Conservation (phyloP, 2,797 vertebrate species). For the Taenioides sp. region DNA sequence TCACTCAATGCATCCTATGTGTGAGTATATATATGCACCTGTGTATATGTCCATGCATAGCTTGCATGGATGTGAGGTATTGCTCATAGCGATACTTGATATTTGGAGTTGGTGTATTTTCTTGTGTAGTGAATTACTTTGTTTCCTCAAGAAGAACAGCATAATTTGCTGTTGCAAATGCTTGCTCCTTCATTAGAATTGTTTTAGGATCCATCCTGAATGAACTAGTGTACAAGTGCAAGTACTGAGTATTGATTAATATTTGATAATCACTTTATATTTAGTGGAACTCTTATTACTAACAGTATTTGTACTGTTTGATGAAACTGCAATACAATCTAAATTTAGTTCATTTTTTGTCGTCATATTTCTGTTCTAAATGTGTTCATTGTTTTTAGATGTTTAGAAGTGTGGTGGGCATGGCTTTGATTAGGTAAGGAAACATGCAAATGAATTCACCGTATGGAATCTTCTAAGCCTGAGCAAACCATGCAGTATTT, state of each 20-base stretch:
- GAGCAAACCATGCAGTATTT: slow-evolving; percentile 98
- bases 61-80: slow-evolving; percentile 78
- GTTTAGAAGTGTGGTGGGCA: slow-evolving; percentile 90
- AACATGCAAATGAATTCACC: slow-evolving; percentile 86
- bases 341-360: slow-evolving; percentile 81
- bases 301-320: slow-evolving; percentile 92
- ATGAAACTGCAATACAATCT: slow-evolving; percentile 95
- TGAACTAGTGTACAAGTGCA: slow-evolving; percentile 90
- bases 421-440: slow-evolving; percentile 90
- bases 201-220: slow-evolving; percentile 76
- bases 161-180: slow-evolving; percentile 89
- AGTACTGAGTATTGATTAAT: slow-evolving; percentile 90
- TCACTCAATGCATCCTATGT: slow-evolving; percentile 87
- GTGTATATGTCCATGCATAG: slow-evolving; percentile 78
- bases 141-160: slow-evolving; percentile 84
- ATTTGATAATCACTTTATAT: slow-evolving; percentile 93
- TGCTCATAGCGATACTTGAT: slow-evolving; percentile 85
- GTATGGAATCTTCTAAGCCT: slow-evolving; percentile 92
- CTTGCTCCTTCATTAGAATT: slow-evolving; percentile 81
- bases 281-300: slow-evolving; percentile 85
- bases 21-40: slow-evolving; percentile 74
- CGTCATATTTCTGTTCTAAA: slow-evolving; percentile 65
- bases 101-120: slow-evolving; percentile 81
- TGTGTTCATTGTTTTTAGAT: slow-evolving; percentile 82
- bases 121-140: slow-evolving; percentile 75